Evolutionary conservation across 1,140 invertebrate species (phyloP), one percentile per base, ranked within the genome.

Genomic region (Lordiphosa clarofinis): DNA sequence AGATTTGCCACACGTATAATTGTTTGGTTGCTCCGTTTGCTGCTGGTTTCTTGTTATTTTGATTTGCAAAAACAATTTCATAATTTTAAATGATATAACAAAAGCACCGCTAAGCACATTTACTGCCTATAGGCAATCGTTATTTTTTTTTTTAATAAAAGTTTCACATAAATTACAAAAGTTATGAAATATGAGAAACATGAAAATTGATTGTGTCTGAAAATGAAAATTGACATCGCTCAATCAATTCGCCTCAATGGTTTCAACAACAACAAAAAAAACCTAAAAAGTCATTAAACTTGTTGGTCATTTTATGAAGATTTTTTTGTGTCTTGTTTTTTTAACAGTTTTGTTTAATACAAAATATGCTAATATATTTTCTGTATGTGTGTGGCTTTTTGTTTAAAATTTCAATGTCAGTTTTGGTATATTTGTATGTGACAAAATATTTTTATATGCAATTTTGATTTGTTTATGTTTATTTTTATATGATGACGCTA

Each of bases 351-450:
- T 46, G 39, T 71, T 28, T 55, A 24, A 66, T 33, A 53, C 15
- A 56, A 74, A 58, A 68, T 59, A 72, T 72, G 73, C 24, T 58
- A 56, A 76, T 72, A 53, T 56, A 39, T 28, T 56, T 48, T 15
- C 2, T 3, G 43, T 13, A 31, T 47, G 9, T 62, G 39, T 49
- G 43, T 42, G 44, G 38, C 44, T 40, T 48, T 64, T 37, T 43
- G 21, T 13, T 19, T 36, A 11, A 13, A 37, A 15, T 52, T 62
- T 73, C 53, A 73, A 67, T 57, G 53, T 50, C 70, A 73, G 24
- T 39, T 67, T 40, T 0, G 13, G 37, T 19, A 55, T 15, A 12
- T 60, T 36, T 39, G 46, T 49, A n/a, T 40, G 56, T 44, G 56
- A 53, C 46, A 59, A 57, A 67, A 63, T 5, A 7, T 10, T 33